phyloP scores from a whole-genome alignment of 2,113 vertebrate genomes.

The Leptobrachium leishanense region DNA sequence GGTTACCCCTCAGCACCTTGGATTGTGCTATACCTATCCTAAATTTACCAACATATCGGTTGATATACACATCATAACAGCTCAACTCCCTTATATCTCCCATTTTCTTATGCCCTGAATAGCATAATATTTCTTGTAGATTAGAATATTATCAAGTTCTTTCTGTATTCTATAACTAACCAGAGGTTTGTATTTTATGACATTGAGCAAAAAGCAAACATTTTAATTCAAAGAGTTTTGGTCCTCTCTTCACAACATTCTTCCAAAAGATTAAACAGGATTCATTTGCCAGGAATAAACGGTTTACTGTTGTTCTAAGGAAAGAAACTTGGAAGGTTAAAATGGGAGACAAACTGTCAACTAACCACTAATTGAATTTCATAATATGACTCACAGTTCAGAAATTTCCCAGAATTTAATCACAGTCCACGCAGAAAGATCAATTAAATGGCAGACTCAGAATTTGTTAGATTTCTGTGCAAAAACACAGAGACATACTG shows the following conservation, averaged over 20 bases:
- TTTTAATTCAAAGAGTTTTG: not conserved
- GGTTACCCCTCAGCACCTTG: too few species aligned
- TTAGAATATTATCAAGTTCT: too few species aligned
- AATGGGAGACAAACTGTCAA: conserved; percentile 62
- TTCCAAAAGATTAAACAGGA: conserved; percentile 49
- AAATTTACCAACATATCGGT: too few species aligned
- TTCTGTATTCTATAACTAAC: too few species aligned
- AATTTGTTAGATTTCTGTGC: conserved; percentile 56
- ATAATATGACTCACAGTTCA: conserved; percentile 64
- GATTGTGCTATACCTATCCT: too few species aligned
- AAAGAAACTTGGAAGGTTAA: conserved; percentile 53
- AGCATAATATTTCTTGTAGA: too few species aligned
- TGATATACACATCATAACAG: too few species aligned
- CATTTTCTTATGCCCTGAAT: too few species aligned
- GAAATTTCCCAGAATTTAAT: conserved; percentile 65
- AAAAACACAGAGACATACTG: conserved; percentile 52
- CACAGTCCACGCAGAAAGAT: conserved; percentile 57
- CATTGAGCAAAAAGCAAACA: too few species aligned
- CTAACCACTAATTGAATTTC: conserved; percentile 61
- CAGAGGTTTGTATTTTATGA: too few species aligned
- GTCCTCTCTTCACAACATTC: conserved; percentile 3
- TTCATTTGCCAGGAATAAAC: conserved; percentile 53
- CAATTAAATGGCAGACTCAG: conserved; percentile 60
- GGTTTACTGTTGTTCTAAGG: conserved; percentile 50
- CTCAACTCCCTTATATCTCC: too few species aligned